Conservation (phyloP, 2,113 vertebrate genomes). For the Ginglymostoma cirratum region DNA sequence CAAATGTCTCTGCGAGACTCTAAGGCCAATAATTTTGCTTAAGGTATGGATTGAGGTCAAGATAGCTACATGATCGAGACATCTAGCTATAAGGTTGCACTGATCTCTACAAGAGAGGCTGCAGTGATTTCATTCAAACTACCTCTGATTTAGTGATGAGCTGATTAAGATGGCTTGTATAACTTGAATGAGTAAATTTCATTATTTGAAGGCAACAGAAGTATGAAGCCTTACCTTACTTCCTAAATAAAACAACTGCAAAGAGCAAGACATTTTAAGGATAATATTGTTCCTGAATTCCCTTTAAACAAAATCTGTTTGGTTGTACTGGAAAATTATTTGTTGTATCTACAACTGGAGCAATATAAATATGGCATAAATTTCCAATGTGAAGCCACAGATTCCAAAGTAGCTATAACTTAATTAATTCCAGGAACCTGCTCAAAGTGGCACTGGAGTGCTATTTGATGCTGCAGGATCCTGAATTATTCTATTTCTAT, state of each 20-base stretch:
- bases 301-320: not conserved
- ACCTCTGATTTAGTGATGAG: not conserved
- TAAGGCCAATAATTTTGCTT: not conserved
- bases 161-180: not conserved
- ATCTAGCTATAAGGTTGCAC: not conserved
- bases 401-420: not conserved
- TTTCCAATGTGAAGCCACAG: not conserved
- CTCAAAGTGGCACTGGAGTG: not conserved
- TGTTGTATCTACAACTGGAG: not conserved
- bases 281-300: not conserved
- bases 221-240: not conserved
- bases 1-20: not conserved
- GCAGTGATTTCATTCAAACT: not conserved
- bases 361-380: not conserved
- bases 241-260: not conserved
- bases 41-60: not conserved
- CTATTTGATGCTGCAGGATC: not conserved
- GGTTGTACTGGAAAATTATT: not conserved
- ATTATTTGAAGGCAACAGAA: not conserved
- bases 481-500: not conserved
- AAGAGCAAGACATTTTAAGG: not conserved
- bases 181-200: not conserved
- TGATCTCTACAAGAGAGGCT: not conserved
- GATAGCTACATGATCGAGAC: not conserved
- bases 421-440: not conserved